Conservation (phyloP, 2,797 vertebrate genomes). For the Ibycter americanus region DNA sequence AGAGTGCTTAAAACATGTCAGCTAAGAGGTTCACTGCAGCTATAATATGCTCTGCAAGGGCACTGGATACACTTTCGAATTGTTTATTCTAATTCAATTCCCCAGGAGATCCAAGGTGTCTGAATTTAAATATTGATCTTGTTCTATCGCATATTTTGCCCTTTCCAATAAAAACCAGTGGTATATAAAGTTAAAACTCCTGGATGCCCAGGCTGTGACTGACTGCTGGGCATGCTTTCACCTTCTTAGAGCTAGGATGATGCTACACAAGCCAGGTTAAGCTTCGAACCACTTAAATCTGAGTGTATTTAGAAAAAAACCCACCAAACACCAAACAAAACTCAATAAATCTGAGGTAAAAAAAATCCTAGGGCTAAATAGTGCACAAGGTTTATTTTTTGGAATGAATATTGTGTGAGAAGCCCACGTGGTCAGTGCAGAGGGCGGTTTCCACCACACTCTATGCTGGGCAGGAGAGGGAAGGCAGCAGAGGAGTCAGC, state of each 20-base stretch:
- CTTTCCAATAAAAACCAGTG: neutral
- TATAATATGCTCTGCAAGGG: neutral
- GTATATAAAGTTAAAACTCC: neutral
- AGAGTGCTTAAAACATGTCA: neutral
- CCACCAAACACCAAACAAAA: too few relatives aligned
- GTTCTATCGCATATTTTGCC: neutral
- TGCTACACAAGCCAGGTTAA: neutral
- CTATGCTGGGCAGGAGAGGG: neutral
- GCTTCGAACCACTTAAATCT: neutral
- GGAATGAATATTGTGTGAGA: fast-evolving
- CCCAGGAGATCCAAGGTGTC: neutral
- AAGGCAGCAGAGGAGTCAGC: neutral
- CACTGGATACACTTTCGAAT: neutral
- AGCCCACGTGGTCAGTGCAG: neutral
- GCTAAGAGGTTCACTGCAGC: neutral
- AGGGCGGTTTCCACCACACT: neutral
- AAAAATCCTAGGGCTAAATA: neutral
- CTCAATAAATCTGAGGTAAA: neutral
- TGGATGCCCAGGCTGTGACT: neutral
- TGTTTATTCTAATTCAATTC: neutral
- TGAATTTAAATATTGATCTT: neutral
- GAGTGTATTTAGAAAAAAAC: fast-evolving
- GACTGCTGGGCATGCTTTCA: neutral
- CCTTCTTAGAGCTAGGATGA: fast-evolving
- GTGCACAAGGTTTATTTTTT: neutral